These are phyloP conservation scores for Polymixis lichenea DNA, from an alignment of 2,888 invertebrate species.

Conservation along the genomic window DNA sequence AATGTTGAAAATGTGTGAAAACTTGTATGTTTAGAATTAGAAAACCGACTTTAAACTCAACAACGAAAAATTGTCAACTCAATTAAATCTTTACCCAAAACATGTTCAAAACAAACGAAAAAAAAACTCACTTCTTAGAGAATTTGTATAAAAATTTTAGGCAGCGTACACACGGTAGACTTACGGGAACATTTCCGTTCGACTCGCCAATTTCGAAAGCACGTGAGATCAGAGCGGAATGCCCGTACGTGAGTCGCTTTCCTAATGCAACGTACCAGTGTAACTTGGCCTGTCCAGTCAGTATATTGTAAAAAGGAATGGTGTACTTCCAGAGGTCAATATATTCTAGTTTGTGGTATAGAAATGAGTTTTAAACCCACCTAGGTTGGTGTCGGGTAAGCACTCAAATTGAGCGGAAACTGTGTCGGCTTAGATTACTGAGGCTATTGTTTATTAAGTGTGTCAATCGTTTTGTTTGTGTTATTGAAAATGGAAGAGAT, in stretches of 20 bases:
- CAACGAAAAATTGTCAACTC: background rate
- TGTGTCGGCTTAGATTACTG: constrained; percentile 70
- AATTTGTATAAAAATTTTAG: constrained; percentile 63
- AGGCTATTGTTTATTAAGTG: constrained; percentile 71
- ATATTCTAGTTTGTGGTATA: constrained; percentile 59
- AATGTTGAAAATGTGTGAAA: background rate
- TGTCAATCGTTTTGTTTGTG: constrained; percentile 47
- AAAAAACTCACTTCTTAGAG: constrained; percentile 40
- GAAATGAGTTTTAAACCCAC: constrained; percentile 78
- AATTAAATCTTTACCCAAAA: constrained; percentile 15
- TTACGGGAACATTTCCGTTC: constrained; percentile 75
- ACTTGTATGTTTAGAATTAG: background rate
- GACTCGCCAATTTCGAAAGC: constrained; percentile 77
- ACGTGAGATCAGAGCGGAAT: constrained; percentile 78
- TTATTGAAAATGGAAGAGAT: constrained; percentile 22
- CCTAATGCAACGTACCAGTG: constrained; percentile 67
- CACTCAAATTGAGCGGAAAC: constrained; percentile 79
- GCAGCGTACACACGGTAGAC: constrained; percentile 60
- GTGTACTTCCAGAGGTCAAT: constrained; percentile 7
- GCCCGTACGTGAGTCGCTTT: constrained; percentile 76
- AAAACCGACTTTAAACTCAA: background rate
- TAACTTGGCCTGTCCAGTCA: constrained; percentile 49
- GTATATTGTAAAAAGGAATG: background rate
- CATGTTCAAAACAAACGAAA: constrained; percentile 20
- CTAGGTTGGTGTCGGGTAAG: constrained; percentile 75